phyloP scores from a whole-genome alignment of 2,888 invertebrate species.

The Lasioglossum pauxillum region DNA sequence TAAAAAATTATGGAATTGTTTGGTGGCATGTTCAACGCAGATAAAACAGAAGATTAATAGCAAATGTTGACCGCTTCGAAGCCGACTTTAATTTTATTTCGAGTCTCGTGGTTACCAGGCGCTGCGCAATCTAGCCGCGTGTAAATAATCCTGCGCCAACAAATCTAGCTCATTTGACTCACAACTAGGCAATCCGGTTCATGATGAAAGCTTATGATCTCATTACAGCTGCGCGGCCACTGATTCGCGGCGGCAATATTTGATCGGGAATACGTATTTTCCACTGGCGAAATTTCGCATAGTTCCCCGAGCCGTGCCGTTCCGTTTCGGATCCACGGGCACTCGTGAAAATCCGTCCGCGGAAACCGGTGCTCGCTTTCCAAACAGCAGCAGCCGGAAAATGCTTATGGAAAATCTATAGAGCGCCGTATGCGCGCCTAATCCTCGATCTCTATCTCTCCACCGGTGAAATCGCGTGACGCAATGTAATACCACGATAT shows the following conservation, averaged over 20 bases:
- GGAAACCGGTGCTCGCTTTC: slow-evolving; percentile 26
- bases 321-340: not conserved
- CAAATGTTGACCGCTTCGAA: not conserved
- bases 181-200: slow-evolving; percentile 33
- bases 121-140: not conserved
- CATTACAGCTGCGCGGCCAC: slow-evolving; percentile 24
- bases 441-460: slow-evolving; percentile 25
- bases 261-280: slow-evolving; percentile 40
- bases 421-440: slow-evolving; percentile 13
- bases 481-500: slow-evolving; percentile 7
- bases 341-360: slow-evolving; percentile 29
- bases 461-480: not conserved
- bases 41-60: not conserved
- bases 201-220: slow-evolving; percentile 46
- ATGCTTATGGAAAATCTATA: slow-evolving; percentile 57
- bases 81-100: not conserved
- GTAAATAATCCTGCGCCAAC: slow-evolving; percentile 28
- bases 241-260: slow-evolving; percentile 40
- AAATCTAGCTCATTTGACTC: slow-evolving; percentile 23
- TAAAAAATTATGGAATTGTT: not conserved
- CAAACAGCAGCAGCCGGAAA: slow-evolving; percentile 48
- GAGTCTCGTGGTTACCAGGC: not conserved
- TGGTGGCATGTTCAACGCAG: not conserved
- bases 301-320: not conserved
- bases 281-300: slow-evolving; percentile 21